phyloP scores from a whole-genome alignment of 1,140 invertebrate genomes.

The Lamellibrachia luymesi region DNA sequence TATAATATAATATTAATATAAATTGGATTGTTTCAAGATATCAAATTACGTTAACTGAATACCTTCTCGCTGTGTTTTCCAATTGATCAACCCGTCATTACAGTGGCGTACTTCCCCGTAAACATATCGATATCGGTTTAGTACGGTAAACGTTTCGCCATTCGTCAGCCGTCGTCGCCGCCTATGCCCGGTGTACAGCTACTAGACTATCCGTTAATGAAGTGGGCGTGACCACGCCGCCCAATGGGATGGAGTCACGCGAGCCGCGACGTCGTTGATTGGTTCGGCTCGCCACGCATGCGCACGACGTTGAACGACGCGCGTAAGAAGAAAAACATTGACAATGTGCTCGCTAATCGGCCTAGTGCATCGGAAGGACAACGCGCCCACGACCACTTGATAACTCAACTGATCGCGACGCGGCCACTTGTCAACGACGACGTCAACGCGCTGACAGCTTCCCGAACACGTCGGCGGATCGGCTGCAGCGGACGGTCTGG shows the following conservation, averaged over 20 bases:
- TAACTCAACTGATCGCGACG: background rate
- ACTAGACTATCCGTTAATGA: background rate
- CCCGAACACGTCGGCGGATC: background rate
- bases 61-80: background rate
- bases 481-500: background rate
- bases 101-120: background rate
- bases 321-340: slow-evolving; percentile 1
- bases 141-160: background rate
- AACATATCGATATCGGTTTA: background rate
- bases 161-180: background rate
- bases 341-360: background rate
- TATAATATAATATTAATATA: too few relatives aligned
- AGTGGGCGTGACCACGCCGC: background rate
- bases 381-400: background rate
- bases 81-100: background rate
- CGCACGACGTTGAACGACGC: background rate
- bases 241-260: background rate
- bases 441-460: background rate
- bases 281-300: background rate
- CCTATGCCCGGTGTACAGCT: background rate
- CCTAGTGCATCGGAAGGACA: background rate
- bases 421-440: background rate
- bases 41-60: background rate
- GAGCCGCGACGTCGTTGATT: background rate
- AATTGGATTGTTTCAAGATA: background rate